Evolutionary conservation across 2,113 vertebrate genomes (phyloP).

Genomic region (Crotalus helleri): DNA sequence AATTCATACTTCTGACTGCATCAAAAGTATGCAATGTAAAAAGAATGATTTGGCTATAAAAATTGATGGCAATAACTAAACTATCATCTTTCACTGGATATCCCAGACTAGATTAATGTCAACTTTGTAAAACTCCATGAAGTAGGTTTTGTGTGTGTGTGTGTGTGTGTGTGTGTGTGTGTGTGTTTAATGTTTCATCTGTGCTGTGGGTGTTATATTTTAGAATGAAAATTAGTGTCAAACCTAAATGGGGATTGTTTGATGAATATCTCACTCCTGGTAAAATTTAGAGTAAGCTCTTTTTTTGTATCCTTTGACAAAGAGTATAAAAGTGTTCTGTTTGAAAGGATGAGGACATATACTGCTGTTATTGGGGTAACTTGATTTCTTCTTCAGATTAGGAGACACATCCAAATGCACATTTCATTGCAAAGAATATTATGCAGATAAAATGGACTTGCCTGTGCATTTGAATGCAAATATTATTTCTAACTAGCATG

Average conservation of each 20-base stretch:
- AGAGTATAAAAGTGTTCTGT: not conserved
- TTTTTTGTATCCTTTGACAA: not conserved
- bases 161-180: no score
- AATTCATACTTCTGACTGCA: fast-evolving
- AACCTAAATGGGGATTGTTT: not conserved
- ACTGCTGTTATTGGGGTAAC: not conserved
- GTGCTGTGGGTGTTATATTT: not conserved
- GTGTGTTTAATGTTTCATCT: not conserved
- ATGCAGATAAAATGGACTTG: not conserved
- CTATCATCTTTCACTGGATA: fast-evolving
- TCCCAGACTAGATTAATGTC: not conserved
- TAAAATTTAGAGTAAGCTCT: not conserved
- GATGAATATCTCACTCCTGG: not conserved
- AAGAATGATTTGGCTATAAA: not conserved
- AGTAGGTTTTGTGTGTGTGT: not conserved
- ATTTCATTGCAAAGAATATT: not conserved
- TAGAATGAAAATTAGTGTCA: not conserved
- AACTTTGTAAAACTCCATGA: not conserved
- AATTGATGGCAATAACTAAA: fast-evolving
- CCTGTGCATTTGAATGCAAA: not conserved
- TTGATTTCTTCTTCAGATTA: not conserved
- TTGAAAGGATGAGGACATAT: not conserved
- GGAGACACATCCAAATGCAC: not conserved
- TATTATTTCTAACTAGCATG: not conserved
- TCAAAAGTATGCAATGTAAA: fast-evolving